Conservation (phyloP, 2,797 vertebrate genomes). For the Gephyroberyx darwinii region DNA sequence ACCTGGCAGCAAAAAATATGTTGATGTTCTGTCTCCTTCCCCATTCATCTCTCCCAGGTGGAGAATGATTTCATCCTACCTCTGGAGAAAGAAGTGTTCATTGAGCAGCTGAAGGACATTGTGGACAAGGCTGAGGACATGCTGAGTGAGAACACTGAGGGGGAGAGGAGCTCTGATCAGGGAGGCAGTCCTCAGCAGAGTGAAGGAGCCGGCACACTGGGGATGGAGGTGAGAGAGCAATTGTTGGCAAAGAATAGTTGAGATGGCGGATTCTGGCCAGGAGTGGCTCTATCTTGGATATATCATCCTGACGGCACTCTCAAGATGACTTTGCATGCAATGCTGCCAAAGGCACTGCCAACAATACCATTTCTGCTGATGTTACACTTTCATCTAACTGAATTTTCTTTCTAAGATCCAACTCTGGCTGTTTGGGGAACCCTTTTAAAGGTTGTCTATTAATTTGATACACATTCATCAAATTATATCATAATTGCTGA, state of each 20-base stretch:
- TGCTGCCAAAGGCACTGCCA: slow-evolving; percentile 48
- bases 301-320: slow-evolving; percentile 42
- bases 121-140: slow-evolving; percentile 99
- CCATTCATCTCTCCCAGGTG: slow-evolving; percentile 80
- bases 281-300: slow-evolving; percentile 13
- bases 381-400: slow-evolving; percentile 45
- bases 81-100: slow-evolving; percentile 94
- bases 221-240: slow-evolving; percentile 75
- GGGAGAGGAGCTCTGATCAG: slow-evolving; percentile 87
- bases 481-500: slow-evolving; percentile 25
- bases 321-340: slow-evolving; percentile 53
- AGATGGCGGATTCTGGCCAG: slow-evolving; percentile 18
- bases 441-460: slow-evolving; percentile 29
- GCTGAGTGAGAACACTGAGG: slow-evolving; percentile 93
- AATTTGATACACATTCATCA: slow-evolving; percentile 13
- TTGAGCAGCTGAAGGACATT: slow-evolving; percentile 97
- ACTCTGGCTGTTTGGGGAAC: slow-evolving; percentile 31
- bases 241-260: slow-evolving; percentile 44
- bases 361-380: slow-evolving; percentile 56
- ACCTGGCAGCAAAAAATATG: slow-evolving; percentile 10
- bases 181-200: slow-evolving; percentile 85
- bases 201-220: slow-evolving; percentile 63
- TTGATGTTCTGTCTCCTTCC: not conserved
- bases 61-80: slow-evolving; percentile 97
- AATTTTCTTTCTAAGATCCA: slow-evolving; percentile 43